phyloP scores from a whole-genome alignment of 2,888 invertebrate genomes.

The Candidula unifasciata region DNA sequence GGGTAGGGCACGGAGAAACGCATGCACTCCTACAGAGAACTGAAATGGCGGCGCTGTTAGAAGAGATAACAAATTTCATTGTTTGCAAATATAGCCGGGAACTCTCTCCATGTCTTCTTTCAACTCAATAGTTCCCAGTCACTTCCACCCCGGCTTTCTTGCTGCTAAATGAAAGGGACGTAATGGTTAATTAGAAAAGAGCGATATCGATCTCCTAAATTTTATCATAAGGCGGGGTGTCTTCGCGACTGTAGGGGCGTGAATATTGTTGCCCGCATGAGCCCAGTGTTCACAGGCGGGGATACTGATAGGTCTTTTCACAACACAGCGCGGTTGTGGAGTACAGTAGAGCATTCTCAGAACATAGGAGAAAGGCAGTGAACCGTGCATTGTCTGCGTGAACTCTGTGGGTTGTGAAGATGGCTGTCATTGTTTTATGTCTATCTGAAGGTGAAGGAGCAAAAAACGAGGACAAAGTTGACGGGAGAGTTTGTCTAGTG shows the following conservation, averaged over 20 bases:
- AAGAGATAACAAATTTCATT: conserved; percentile 17
- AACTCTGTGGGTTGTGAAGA: not conserved
- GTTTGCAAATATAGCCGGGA: not conserved
- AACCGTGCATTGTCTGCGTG: not conserved
- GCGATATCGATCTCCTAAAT: conserved; percentile 18
- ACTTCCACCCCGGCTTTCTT: conserved; percentile 9
- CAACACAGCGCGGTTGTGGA: not conserved
- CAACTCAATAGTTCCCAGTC: not conserved
- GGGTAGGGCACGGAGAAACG: no score
- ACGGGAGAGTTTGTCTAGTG: not conserved
- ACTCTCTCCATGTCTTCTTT: conserved; percentile 7
- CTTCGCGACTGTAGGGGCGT: not conserved
- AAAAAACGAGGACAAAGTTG: not conserved
- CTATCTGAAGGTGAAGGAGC: not conserved
- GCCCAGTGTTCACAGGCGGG: not conserved
- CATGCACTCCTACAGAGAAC: no score
- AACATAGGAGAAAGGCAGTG: not conserved
- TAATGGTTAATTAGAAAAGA: conserved; percentile 27
- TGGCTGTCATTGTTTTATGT: not conserved
- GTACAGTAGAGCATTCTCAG: not conserved
- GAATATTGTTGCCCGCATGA: conserved; percentile 4
- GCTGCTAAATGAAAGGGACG: conserved; percentile 3
- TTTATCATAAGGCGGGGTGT: conserved; percentile 6
- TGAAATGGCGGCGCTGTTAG: not conserved
- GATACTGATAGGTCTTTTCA: conserved; percentile 17